phyloP scores from a whole-genome alignment of 1,140 invertebrate genomes.

The Zaprionus capensis region DNA sequence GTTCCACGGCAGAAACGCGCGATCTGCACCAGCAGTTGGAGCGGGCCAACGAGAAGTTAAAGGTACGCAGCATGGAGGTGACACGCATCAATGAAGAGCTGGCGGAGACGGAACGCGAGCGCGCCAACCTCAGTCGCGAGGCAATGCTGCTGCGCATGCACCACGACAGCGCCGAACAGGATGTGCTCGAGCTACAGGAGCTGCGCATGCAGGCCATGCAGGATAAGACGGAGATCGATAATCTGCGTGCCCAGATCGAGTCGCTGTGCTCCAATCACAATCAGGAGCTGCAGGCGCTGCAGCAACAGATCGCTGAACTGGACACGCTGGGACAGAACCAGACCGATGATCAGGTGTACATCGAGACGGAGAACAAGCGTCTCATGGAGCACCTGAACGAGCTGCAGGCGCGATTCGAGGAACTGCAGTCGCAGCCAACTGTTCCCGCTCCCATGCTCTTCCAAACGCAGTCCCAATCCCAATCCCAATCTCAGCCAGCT shows the following conservation, averaged over 20 bases:
- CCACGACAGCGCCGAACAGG: constrained; percentile 79
- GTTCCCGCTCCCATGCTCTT: background rate
- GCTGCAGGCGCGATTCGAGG: constrained; percentile 75
- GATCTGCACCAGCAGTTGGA: constrained; percentile 84
- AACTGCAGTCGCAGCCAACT: constrained; percentile 39
- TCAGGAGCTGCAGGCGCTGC: constrained; percentile 68
- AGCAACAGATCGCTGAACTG: constrained; percentile 76
- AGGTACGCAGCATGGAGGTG: constrained; percentile 85
- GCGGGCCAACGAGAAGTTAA: constrained; percentile 85
- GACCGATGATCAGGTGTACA: constrained; percentile 80
- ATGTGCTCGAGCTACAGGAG: constrained; percentile 76
- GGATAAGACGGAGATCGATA: constrained; percentile 82
- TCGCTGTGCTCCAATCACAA: constrained; percentile 73
- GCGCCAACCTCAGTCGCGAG: constrained; percentile 67
- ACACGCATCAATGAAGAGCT: constrained; percentile 83
- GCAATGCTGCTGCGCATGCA: constrained; percentile 71
- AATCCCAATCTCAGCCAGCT: background rate
- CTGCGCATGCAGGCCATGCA: constrained; percentile 81
- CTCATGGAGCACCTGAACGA: constrained; percentile 70
- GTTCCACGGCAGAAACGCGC: constrained; percentile 85
- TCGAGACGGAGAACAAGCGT: constrained; percentile 82
- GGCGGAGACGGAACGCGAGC: constrained; percentile 72
- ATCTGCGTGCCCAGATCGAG: constrained; percentile 75
- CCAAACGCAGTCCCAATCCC: background rate
- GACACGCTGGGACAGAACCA: constrained; percentile 81